These are phyloP conservation scores for Diaphora mendica DNA, from an alignment of 2,888 invertebrate species.

Conservation along the genomic window DNA sequence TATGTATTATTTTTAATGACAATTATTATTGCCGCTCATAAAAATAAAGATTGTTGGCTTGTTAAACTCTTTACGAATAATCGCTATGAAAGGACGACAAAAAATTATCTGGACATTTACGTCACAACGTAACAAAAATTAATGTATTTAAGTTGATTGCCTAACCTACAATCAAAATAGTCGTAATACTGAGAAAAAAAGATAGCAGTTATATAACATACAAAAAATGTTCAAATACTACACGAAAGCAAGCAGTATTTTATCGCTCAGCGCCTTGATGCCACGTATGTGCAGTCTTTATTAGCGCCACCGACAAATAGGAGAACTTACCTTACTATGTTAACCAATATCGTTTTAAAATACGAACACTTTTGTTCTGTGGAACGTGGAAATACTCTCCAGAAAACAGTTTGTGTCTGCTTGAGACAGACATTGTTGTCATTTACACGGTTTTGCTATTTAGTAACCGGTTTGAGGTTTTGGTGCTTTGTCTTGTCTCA, in stretches of 20 bases:
- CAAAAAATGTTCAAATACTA: background rate
- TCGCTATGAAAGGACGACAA: too few species aligned
- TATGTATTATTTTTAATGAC: too few species aligned
- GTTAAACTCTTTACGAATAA: too few species aligned
- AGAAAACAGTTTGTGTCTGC: constrained; percentile 25
- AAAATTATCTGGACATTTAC: background rate
- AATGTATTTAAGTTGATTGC: too few species aligned
- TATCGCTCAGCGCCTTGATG: constrained; percentile 29
- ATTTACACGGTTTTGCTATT: constrained; percentile 28
- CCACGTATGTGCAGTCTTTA: constrained; percentile 64
- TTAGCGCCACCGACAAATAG: constrained; percentile 66
- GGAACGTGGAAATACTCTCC: constrained; percentile 39
- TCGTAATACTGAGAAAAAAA: too few species aligned
- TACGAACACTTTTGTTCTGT: constrained; percentile 28
- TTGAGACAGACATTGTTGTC: constrained; percentile 22
- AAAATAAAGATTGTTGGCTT: too few species aligned
- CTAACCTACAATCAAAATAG: too few species aligned
- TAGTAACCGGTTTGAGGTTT: constrained; percentile 1
- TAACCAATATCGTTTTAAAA: constrained; percentile 47
- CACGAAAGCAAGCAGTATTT: constrained; percentile 16
- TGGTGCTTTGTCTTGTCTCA: background rate
- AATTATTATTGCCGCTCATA: too few species aligned
- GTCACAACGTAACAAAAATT: background rate
- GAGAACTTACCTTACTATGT: constrained; percentile 49
- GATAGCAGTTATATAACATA: background rate